phyloP scores from a whole-genome alignment of 2,888 invertebrate genomes.

The Saturnia pavonia region DNA sequence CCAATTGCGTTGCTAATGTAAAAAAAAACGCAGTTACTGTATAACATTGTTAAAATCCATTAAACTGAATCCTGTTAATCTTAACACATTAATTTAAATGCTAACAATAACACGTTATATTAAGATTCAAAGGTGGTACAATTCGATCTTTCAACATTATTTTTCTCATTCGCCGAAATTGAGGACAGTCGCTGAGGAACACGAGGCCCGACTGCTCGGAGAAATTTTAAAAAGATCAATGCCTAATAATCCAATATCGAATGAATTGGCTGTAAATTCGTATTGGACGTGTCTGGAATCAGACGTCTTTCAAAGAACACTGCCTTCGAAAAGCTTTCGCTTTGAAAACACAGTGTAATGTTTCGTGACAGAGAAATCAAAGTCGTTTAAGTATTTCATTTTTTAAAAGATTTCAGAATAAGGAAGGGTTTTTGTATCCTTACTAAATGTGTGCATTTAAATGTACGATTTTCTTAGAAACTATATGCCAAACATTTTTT shows the following conservation, averaged over 20 bases:
- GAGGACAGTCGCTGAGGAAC: slow-evolving; percentile 44
- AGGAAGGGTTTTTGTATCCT: no score
- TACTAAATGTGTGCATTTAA: no score
- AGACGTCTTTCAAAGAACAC: slow-evolving; percentile 32
- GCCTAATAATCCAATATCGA: slow-evolving; percentile 79
- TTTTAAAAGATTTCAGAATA: no score
- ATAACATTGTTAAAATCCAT: not conserved
- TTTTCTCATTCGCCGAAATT: slow-evolving; percentile 61
- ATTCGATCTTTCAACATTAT: slow-evolving; percentile 63
- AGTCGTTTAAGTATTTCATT: no score
- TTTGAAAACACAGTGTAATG: slow-evolving; percentile 31
- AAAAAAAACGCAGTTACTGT: no score
- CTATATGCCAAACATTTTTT: no score
- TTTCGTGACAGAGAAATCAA: slow-evolving; percentile 3
- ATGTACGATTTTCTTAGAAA: no score
- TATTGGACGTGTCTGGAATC: slow-evolving; percentile 64
- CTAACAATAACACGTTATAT: slow-evolving; percentile 40
- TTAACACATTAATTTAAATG: slow-evolving; percentile 21
- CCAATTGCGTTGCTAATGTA: no score
- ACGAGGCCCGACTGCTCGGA: slow-evolving; percentile 34
- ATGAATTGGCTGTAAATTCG: slow-evolving; percentile 79
- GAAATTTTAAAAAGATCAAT: slow-evolving; percentile 75
- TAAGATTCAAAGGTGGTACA: slow-evolving; percentile 59
- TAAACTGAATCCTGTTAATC: not conserved
- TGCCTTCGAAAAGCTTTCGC: slow-evolving; percentile 44